Percentiles rank a stretch among this genome's conserved stretches.
phyloP scores from a whole-genome alignment of 2,888 invertebrate species.

The Melinaea menophilus region DNA sequence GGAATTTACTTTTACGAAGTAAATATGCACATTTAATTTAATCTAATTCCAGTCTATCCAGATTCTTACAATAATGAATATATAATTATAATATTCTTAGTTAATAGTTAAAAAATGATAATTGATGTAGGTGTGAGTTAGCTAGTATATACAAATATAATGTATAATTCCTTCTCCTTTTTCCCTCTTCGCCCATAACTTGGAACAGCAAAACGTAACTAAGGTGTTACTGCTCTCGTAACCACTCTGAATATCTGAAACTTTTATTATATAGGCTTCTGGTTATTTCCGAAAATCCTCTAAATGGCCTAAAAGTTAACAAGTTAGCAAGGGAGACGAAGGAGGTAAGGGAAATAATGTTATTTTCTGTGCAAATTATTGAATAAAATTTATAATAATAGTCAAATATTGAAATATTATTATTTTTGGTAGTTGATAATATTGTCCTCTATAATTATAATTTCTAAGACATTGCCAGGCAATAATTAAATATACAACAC shows the following conservation, averaged over 20 bases:
- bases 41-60: too few relatives aligned
- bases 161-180: background rate
- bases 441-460: too few relatives aligned
- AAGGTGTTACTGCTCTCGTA: constrained; percentile 4
- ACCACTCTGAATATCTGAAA: constrained; percentile 26
- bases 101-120: too few relatives aligned
- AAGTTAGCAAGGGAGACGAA: background rate
- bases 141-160: background rate
- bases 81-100: too few relatives aligned
- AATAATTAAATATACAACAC: too few relatives aligned
- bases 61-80: too few relatives aligned
- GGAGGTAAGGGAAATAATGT: background rate
- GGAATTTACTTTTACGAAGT: too few relatives aligned
- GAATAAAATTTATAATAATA: background rate
- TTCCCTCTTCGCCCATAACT: background rate
- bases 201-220: background rate
- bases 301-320: background rate
- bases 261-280: constrained; percentile 29
- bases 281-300: background rate
- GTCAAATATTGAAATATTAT: too few relatives aligned
- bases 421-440: too few relatives aligned
- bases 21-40: too few relatives aligned
- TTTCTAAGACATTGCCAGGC: too few relatives aligned
- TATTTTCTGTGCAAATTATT: background rate
- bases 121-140: background rate